Evolutionary conservation across 2,797 vertebrate species (phyloP), one percentile per base, ranked within the genome.

Genomic region (Neostethus bicornis): DNA sequence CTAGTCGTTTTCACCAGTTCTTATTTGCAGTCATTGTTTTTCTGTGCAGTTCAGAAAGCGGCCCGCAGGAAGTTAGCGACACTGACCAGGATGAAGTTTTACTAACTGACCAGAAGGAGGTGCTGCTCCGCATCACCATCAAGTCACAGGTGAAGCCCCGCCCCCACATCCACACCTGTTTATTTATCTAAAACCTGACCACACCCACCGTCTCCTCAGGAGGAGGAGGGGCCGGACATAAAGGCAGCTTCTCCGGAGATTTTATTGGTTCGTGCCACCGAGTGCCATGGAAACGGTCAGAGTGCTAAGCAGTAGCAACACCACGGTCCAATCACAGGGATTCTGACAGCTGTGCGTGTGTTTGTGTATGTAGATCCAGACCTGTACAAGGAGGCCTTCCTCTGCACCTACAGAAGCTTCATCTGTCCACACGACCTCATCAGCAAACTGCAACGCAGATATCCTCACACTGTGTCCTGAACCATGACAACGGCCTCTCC

Each of bases 341-440:
- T 7, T 5, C 20, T 17, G 20, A 11, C 37, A 25, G 13, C 17
- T 1, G 26, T 4, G 3, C n/a, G 5, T 31, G 14, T 42, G 39
- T 75, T 48, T 77, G 31, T 73, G 48, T 54, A 34, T 60, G 8
- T 48, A 98, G 95, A 95, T 44, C 79, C 94, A 75, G 91, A 93
- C 52, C 70, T 96, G 76, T 97, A 94, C 83, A 94, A 94, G 31
- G 95, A 97, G 85, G 96, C 96, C 63, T 98, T 98, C 74, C 84
- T 98, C 80, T 94, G 93, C 12, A 97, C 96, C 0, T 98, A 96
- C 87, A 87, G 96, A 61, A 95, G 93, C 2, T 98, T 98, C 75
- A 94, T 96, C 73, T 91, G 85, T 35, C 93, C 95, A 0, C 91
- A 92, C 54, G 93, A 94, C 25, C 92, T 96, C 78, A 94, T 98